Evolutionary conservation across 2,888 invertebrate species (phyloP).

Genomic region (Clanis bilineata): DNA sequence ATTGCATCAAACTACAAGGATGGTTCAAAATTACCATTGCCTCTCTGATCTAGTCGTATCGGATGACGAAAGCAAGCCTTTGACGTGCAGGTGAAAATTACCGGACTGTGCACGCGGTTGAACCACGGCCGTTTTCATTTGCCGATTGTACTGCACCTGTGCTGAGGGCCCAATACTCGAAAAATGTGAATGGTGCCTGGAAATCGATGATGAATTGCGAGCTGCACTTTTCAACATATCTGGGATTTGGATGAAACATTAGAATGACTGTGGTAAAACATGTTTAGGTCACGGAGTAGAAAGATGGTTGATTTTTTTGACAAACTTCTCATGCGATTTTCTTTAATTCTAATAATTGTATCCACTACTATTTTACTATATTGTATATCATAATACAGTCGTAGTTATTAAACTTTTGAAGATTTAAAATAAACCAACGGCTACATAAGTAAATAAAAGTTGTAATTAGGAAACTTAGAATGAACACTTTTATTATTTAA

Average conservation of each 20-base stretch:
- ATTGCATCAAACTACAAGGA: too few relatives aligned
- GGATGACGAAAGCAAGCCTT: background rate
- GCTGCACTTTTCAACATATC: background rate
- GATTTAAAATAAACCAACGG: too few relatives aligned
- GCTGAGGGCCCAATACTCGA: conserved; percentile 36
- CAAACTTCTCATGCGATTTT: too few relatives aligned
- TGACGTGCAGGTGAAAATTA: conserved; percentile 42
- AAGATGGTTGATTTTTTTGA: too few relatives aligned
- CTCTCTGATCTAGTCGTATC: background rate
- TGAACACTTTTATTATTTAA: too few relatives aligned
- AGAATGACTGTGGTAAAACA: background rate
- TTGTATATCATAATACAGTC: too few relatives aligned
- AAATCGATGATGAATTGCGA: conserved; percentile 8
- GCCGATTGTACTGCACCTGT: conserved; percentile 33
- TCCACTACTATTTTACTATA: too few relatives aligned
- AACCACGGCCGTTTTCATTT: conserved; percentile 39
- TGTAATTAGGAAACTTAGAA: too few relatives aligned
- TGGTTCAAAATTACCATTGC: too few relatives aligned
- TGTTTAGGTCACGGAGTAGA: background rate
- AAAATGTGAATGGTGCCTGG: conserved; percentile 17
- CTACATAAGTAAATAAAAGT: too few relatives aligned
- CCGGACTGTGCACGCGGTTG: conserved; percentile 28
- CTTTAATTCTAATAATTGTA: too few relatives aligned
- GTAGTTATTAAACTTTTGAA: too few relatives aligned
- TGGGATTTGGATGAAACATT: conserved; percentile 19